Base-by-base conservation (phyloP, 53 echinoderm and acorn worm genomes). In the Patiria pectinifera region DNA sequence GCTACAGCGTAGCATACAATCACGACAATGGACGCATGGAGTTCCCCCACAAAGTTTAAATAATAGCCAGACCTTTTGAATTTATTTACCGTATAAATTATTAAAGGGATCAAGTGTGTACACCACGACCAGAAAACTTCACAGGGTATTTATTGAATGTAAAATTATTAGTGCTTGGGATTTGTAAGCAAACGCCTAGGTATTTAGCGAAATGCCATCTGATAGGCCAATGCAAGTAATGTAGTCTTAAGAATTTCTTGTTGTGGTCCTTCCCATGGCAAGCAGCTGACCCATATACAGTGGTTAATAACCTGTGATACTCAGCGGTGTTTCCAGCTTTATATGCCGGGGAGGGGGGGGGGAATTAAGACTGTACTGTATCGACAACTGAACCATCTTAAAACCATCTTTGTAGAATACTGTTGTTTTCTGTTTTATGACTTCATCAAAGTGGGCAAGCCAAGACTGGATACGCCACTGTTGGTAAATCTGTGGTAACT, bases 1-100 rank as follows among this genome's bases (percentile, higher is more conserved):
- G 96, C 19, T 96, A 96, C 83, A 95, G 95, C 76, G 96, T 96
- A 45, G 96, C 91, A n/a, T 96, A 96, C 91, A 96, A 96, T 86
- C 95, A 96, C 23, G 95, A 95, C 60, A 96, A 96, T 71, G 96
- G 96, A 7, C 85, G 94, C 84, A 95, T 96, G 94, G 95, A 96
- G 71, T 96, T 96, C 81, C 96, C 96, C 83, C 96, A 96, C 48
- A 95, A 96, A 80, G 94, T 96, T 80, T 96, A 93, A 82, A 82
- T 22, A 53, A 53, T 1, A 53, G 8, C 53, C 22, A 86, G 71
- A 72, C 74, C 74, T 70, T 44, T 85, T 46, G 35, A 71, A 11
- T 47, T 3, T 72, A 74, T n/a, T 90, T 18, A 45, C 47, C 80
- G 10, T n/a, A 81, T 19, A 60, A 69, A 81, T 21, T n/a, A 82